Evolutionary conservation across 1,140 invertebrate species (phyloP).

Genomic region (Acromyrmex heyeri): DNA sequence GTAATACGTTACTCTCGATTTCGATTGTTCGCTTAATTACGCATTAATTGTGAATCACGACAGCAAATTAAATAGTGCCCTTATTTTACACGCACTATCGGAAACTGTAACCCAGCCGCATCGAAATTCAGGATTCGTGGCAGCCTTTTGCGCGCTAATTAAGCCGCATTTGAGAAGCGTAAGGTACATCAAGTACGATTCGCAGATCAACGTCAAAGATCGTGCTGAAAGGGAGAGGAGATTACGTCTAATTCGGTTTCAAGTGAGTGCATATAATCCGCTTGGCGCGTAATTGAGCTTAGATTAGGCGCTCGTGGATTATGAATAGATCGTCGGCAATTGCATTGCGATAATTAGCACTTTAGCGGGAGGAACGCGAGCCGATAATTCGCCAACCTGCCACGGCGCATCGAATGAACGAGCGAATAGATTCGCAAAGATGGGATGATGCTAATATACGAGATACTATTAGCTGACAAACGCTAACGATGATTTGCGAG

Average conservation of each 20-base stretch:
- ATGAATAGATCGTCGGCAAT: conserved; percentile 72
- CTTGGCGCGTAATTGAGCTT: conserved; percentile 64
- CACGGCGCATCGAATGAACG: neutral
- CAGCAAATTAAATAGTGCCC: conserved; percentile 12
- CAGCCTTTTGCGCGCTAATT: conserved; percentile 46
- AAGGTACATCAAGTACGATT: conserved; percentile 54
- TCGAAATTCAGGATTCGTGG: conserved; percentile 10
- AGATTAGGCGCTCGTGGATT: conserved; percentile 62
- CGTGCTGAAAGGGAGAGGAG: conserved; percentile 8
- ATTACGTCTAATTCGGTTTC: conserved; percentile 63
- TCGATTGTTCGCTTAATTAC: neutral
- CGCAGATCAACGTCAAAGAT: conserved; percentile 57
- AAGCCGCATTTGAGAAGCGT: conserved; percentile 40
- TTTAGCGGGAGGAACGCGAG: conserved; percentile 37
- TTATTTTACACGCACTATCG: neutral
- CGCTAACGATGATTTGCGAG: conserved; percentile 16
- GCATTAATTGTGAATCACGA: conserved; percentile 9
- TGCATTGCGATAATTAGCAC: conserved; percentile 54
- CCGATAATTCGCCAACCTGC: conserved; percentile 37
- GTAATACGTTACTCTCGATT: neutral
- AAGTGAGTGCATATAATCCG: conserved; percentile 68
- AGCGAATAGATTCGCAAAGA: conserved; percentile 30
- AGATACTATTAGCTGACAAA: conserved; percentile 39
- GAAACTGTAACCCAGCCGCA: neutral
- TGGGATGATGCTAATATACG: conserved; percentile 38